Evolutionary conservation across 2,888 invertebrate genomes (phyloP), one percentile per base, ranked within the genome.

Genomic region (Oithona nana): DNA sequence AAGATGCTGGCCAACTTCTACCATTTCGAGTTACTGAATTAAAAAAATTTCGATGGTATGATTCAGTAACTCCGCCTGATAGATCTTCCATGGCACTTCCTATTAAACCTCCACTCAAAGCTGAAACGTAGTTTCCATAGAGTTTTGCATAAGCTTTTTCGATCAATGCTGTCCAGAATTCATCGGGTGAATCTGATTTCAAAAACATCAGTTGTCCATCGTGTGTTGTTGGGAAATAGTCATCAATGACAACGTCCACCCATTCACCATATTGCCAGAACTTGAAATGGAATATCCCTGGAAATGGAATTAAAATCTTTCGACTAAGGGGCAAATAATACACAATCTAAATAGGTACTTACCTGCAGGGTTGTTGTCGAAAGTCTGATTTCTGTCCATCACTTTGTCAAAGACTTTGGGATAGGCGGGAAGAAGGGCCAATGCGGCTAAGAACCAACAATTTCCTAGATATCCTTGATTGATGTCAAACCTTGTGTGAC

Each of bases 11-110:
- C n/a, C n/a, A n/a, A n/a, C n/a, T n/a, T n/a, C n/a, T n/a, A n/a
- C n/a, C n/a, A n/a, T n/a, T n/a, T n/a, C n/a, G n/a, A n/a, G n/a
- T n/a, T n/a, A n/a, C n/a, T n/a, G n/a, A n/a, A n/a, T n/a, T n/a
- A n/a, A n/a, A n/a, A n/a, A n/a, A n/a, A n/a, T n/a, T n/a, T n/a
- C n/a, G n/a, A n/a, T n/a, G n/a, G n/a, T n/a, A n/a, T n/a, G n/a
- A n/a, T n/a, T n/a, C n/a, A n/a, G n/a, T n/a, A n/a, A n/a, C 66
- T 24, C 72, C 72, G 16, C 72, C 50, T 0, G 97, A 97, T 73
- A 98, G 97, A 76, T 98, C 98, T 74, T 95, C 95, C 87, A 98
- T 90, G 0, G 97, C 98, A 73, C 98, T 98, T 70, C 90, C 89
- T 0, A 95, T 93, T 0, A 92, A 88, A 20, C 98, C 97, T 28